Conservation (phyloP, 2,797 vertebrate species). For the Manis javanica region DNA sequence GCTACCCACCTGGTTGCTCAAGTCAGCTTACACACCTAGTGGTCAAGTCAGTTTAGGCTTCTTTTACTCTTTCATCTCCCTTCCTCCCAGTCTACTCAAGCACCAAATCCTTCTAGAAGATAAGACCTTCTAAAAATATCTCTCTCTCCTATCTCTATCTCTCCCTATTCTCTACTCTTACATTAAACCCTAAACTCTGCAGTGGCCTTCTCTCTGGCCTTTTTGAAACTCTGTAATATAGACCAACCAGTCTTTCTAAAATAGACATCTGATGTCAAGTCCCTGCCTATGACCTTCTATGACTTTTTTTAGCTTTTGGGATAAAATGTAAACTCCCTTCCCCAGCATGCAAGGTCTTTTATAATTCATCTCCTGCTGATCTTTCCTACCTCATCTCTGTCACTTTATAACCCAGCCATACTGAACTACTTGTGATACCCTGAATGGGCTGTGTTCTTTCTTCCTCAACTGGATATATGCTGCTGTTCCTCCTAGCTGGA, state of each 20-base stretch:
- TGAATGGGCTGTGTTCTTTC: neutral
- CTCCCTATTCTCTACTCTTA: neutral
- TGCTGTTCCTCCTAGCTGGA: neutral
- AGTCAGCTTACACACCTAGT: neutral
- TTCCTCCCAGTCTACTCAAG: neutral
- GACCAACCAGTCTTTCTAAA: slow-evolving; percentile 48
- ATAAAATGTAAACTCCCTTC: slow-evolving; percentile 35
- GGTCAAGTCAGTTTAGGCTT: neutral
- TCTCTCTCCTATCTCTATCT: neutral
- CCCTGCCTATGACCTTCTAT: neutral
- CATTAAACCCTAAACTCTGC: neutral
- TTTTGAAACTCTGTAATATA: neutral
- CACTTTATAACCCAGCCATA: neutral
- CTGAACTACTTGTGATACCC: neutral
- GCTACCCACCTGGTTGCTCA: neutral
- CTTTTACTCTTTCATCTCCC: slow-evolving; percentile 22
- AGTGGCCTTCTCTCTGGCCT: neutral
- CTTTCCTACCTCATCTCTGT: slow-evolving; percentile 8
- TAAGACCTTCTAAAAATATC: slow-evolving; percentile 1
- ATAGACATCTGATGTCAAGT: slow-evolving; percentile 28
- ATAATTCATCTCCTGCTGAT: neutral
- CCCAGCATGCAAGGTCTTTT: neutral
- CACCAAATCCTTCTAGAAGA: slow-evolving; percentile 38
- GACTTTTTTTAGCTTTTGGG: slow-evolving; percentile 43
- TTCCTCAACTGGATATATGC: neutral